Evolutionary conservation across 2,888 invertebrate species (phyloP).

Genomic region (Epirrhoe tristata): DNA sequence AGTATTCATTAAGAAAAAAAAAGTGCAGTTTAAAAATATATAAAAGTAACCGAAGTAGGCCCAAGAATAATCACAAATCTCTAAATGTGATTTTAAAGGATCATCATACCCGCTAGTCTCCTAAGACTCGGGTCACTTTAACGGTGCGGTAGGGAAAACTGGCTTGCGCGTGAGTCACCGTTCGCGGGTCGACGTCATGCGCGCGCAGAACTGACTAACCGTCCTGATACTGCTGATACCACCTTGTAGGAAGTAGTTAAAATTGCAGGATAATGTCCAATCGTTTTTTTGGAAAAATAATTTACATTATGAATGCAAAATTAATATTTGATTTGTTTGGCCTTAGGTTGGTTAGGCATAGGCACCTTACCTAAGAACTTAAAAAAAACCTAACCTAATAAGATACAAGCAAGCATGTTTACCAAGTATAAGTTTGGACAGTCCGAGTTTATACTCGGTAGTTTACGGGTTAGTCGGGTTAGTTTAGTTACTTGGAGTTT

Average conservation of each 20-base stretch:
- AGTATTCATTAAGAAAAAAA: no score
- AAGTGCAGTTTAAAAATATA: no score
- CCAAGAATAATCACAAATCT: background rate
- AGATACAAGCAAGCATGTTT: no score
- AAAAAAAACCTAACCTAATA: no score
- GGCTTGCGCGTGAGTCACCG: conserved; percentile 72
- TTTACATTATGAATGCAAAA: no score
- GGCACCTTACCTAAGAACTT: no score
- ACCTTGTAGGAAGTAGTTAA: conserved; percentile 4
- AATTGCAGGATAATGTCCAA: background rate
- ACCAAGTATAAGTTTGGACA: no score
- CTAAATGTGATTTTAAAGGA: background rate
- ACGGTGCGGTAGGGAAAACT: conserved; percentile 75
- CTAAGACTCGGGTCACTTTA: conserved; percentile 54
- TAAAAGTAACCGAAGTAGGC: background rate
- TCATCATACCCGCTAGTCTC: conserved; percentile 40
- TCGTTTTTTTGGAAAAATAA: background rate
- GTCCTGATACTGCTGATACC: conserved; percentile 27
- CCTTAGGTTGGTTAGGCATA: no score
- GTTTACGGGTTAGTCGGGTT: no score
- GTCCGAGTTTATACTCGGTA: no score
- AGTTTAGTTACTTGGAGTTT: no score
- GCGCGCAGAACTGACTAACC: conserved; percentile 52
- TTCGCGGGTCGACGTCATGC: conserved; percentile 61
- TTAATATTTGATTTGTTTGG: no score